Evolutionary conservation across 2,888 invertebrate species (phyloP), one percentile per base, ranked within the genome.

Genomic region (Anthrax anthrax): DNA sequence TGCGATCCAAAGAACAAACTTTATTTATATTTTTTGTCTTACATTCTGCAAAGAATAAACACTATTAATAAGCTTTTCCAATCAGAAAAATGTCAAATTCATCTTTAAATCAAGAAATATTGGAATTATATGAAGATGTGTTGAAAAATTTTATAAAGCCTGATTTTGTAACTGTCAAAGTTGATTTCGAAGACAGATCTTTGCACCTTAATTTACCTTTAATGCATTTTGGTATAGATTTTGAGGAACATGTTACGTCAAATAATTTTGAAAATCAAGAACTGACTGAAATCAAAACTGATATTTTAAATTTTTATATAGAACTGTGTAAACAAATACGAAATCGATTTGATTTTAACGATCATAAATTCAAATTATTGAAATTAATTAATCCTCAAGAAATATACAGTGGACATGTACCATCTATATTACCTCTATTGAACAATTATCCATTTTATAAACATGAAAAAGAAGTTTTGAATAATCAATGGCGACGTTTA

Each of bases 91-190:
- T 8, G 2, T 2, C 23, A 27, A 27, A 27, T 2, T 27, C 2
- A 27, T 27, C 1, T 27, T 12, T 4, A 34, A 16, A 32, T 4
- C 2, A 13, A 16, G n/a, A 37, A 47, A 8, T 48, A 37, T 27
- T 37, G 42, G 10, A 18, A 16, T 2, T 36, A 2, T 36, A n/a
- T 12, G 4, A 3, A 3, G 16, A 36, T 2, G 4, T 36, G 1
- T 2, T 3, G 16, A 36, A 36, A 1, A 46, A 40, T 47, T 51
- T 40, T 47, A 23, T 32, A 47, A 47, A 29, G 41, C 23, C 2
- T 27, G 2, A 1, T 2, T 27, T 1, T 27, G 2, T 2, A 6
- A 29, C n/a, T 16, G 29, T 10, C 4, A 41, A 41, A 2, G 29
- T 17, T 3, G 2, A 23, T 41, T 1, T 27, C 9, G 2, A 27